Evolutionary conservation across 2,797 vertebrate genomes (phyloP).

Genomic region (Chiropotes sagulatus): DNA sequence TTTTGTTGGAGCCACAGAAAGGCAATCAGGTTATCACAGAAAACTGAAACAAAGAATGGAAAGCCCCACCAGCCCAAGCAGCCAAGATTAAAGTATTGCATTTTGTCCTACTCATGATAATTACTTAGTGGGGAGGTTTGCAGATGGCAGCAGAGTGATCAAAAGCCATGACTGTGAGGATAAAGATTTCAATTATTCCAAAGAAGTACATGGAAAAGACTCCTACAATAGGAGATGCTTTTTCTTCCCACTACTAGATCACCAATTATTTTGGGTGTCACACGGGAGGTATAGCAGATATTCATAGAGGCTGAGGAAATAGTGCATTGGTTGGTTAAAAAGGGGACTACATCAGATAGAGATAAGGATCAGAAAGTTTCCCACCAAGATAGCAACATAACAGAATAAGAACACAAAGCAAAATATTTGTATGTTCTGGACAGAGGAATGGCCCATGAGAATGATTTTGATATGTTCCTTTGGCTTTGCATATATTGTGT

Average conservation of each 20-base stretch:
- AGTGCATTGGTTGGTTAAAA: constrained; percentile 14
- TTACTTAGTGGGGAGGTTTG: neutral
- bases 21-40: neutral
- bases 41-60: neutral
- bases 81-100: neutral
- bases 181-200: neutral
- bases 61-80: neutral
- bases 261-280: constrained; percentile 36
- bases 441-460: neutral
- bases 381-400: neutral
- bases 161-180: constrained; percentile 4
- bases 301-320: constrained; percentile 1
- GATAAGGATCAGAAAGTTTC: constrained; percentile 1
- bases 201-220: constrained; percentile 44
- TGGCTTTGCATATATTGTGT: no score
- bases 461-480: neutral
- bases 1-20: neutral
- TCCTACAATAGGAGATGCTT: neutral
- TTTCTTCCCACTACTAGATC: neutral
- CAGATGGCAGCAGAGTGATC: constrained; percentile 5
- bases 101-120: neutral
- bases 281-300: neutral
- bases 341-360: neutral
- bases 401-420: neutral
- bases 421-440: neutral